Conservation (phyloP, 2,797 vertebrate species). For the Danio tinwini region DNA sequence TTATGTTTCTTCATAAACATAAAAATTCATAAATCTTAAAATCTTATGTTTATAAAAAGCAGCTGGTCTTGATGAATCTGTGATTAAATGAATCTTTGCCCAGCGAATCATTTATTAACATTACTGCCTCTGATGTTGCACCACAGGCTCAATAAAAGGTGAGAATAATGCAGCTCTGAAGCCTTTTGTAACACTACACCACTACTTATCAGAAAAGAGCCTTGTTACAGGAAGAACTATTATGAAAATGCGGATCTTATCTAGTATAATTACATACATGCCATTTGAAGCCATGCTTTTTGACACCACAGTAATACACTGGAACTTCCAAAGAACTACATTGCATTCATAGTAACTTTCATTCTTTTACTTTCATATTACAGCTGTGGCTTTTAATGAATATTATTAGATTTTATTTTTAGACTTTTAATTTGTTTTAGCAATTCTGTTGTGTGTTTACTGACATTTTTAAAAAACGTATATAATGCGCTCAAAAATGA, state of each 20-base stretch:
- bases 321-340: neutral
- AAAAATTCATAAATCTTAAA: neutral
- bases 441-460: too few species aligned
- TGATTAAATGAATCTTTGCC: neutral
- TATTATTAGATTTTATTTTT: too few species aligned
- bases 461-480: too few species aligned
- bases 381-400: too few species aligned
- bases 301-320: neutral
- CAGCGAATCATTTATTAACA: neutral
- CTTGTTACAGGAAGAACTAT: neutral
- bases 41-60: too few species aligned
- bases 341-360: too few species aligned
- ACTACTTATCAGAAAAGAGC: neutral
- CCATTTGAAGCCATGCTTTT: neutral
- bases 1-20: neutral
- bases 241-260: neutral
- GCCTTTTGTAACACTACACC: neutral
- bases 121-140: neutral
- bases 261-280: neutral
- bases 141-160: neutral
- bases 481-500: too few species aligned
- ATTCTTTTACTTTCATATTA: too few species aligned
- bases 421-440: too few species aligned
- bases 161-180: neutral
- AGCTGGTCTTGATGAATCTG: too few species aligned